Evolutionary conservation across 2,888 invertebrate species (phyloP).

Genomic region (Drosophila diplacantha): DNA sequence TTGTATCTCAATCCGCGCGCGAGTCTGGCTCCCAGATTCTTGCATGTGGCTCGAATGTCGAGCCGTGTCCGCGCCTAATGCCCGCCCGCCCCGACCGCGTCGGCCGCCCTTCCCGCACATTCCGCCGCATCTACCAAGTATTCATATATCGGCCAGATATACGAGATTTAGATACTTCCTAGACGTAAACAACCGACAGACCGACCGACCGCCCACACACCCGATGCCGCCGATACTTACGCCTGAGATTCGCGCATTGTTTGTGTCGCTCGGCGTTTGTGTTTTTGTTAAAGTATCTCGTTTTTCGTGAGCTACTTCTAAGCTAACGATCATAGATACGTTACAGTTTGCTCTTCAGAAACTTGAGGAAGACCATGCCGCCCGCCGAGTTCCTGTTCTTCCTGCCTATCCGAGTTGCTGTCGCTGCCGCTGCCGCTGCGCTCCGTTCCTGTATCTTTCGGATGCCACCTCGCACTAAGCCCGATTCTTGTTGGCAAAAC

Average conservation of each 20-base stretch:
- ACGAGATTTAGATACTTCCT: slow-evolving; percentile 30
- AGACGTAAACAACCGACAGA: slow-evolving; percentile 28
- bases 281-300: slow-evolving; percentile 24
- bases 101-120: slow-evolving; percentile 1
- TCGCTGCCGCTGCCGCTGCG: slow-evolving; percentile 21
- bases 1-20: slow-evolving; percentile 14
- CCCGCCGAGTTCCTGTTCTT: slow-evolving; percentile 2
- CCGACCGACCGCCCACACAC: slow-evolving; percentile 6
- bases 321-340: slow-evolving; percentile 36
- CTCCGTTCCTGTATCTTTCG: slow-evolving; percentile 48
- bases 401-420: slow-evolving; percentile 1
- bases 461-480: slow-evolving; percentile 46
- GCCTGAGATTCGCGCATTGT: slow-evolving; percentile 53
- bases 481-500: slow-evolving; percentile 55
- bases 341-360: slow-evolving; percentile 51
- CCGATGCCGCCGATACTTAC: slow-evolving; percentile 44
- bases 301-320: slow-evolving; percentile 7
- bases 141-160: slow-evolving; percentile 12
- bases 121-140: slow-evolving; percentile 1
- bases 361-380: slow-evolving; percentile 44
- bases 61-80: slow-evolving; percentile 25
- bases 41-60: slow-evolving; percentile 4
- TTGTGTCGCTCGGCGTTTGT: slow-evolving; percentile 28
- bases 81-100: neutral
- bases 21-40: slow-evolving; percentile 11